Base-by-base conservation (phyloP, 2,113 vertebrate genomes). In the Seriola quinqueradiata region DNA sequence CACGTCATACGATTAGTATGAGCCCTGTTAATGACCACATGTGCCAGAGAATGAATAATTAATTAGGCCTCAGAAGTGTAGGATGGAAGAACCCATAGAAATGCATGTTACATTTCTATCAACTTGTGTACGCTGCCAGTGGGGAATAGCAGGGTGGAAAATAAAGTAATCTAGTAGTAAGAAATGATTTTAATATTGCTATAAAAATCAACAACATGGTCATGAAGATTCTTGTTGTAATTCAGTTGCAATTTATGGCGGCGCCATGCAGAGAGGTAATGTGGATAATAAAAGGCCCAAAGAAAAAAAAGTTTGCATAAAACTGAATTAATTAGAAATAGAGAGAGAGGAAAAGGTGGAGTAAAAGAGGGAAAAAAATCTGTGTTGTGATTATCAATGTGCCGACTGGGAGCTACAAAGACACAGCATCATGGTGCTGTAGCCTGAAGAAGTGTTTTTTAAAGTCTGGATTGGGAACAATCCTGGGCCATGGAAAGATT, bases 41-140 rank as follows among this genome's bases (percentile, higher is more conserved):
- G 82, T 74, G 69, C 60, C 67, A 60, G 36, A 64, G 55, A 79
- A 87, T 82, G 2, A 86, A 92, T 69, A 82, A 81, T 88, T 75
- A 81, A 89, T 89, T 36, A 80, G 70, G 75, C 21, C 11, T 63
- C 16, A 68, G 81, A 87, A 64, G 61, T 23, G 6, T 16, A 11
- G 32, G 34, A 67, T 36, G 70, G 57, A 80, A 65, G 44, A 68
- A 19, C 73, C 46, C 5, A 8, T 14, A 11, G 34, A 69, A 46
- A 86, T 57, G 36, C 32, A 63, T 25, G 28, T 77, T 34, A 68
- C n/a, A 50, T 69, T 80, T 88, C 63, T 77, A 74, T 81, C 44
- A 82, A 70, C 64, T 42, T 67, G 57, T 57, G 34, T 66, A 19
- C 0, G 9, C 76, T 80, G 50, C 4, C 44, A 68, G 46, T 61